Evolutionary conservation across 2,797 vertebrate genomes (phyloP), one percentile per base, ranked within the genome.

Genomic region (Diglossa cyanea): DNA sequence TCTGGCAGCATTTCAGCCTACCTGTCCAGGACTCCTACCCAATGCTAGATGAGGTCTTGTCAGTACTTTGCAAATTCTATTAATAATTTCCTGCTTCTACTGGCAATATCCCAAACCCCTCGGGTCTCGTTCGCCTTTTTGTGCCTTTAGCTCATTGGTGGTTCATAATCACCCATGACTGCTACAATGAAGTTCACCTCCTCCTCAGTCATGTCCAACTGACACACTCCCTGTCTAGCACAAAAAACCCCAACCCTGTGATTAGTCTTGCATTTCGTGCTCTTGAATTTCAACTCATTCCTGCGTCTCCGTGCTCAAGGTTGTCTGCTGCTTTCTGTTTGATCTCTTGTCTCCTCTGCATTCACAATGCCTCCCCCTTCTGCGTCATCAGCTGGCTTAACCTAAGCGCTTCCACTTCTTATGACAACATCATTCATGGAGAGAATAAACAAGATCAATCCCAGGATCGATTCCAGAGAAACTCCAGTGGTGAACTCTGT

Each of bases 381-480:
- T 95, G 95, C 93, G 79, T 96, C 96, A 96, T 90, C 94, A 45
- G 66, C 94, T 84, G 83, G 82, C 88, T 95, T 93, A 93, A 75
- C 90, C 66, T 83, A 77, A 95, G 91, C 26, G 9, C 96, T 88
- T 88, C 85, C 93, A 94, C 90, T 95, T 86, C 94, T 90, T 91
- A 86, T 78, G 95, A 94, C 93, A 95, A 84, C 95, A 94, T 95
- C 79, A 93, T 96, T 96, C 94, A 96, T 90, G 88, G 76, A 84
- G 66, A 72, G 70, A 96, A 93, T 90, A 95, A 95, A 93, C 94
- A 96, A 91, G 76, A 96, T 88, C 48, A 26, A 95, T 95, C 76
- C 54, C 73, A 78, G 66, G 76, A 95, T 78, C 47, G 12, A 95
- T 95, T 95, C 70, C 79, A 48, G 82, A 91, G 93, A 93, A 91